Base-by-base conservation (phyloP, 1,140 invertebrate genomes). In the Zaprionus vittiger region DNA sequence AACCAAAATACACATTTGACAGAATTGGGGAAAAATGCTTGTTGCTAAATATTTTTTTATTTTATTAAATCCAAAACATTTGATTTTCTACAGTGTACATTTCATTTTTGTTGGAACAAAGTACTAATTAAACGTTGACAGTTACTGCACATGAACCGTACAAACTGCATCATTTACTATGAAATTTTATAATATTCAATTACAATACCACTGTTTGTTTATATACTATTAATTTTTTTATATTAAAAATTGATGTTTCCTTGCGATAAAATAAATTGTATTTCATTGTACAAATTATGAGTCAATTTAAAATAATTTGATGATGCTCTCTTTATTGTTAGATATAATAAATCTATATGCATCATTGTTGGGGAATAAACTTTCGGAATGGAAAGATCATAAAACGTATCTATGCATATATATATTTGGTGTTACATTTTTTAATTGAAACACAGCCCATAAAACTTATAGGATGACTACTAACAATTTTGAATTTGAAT, bases 1-100 rank as follows among this genome's bases (percentile, higher is more conserved):
- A 34, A 34, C 9, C 31, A 34, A 34, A 34, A 34, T 34, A 34
- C 9, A 34, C 9, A 34, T 34, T 34, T 34, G 9, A 2, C 31
- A 34, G 31, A 44, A 9, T 47, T 15, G 15, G 6, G 1, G 4
- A 47, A 17, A 17, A 17, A 17, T 26, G 6, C n/a, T 57, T 57
- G 24, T 2, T 7, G 41, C n/a, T 37, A 57, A 37, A 31, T 17
- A 20, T 54, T 63, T 62, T 56, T 62, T 49, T 70, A 70, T 57
- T 28, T 63, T 59, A 63, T 73, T 47, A 9, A 17, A 47, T 52
- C 41, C n/a, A 1, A 31, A 66, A 17, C 12, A 9, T 17, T 44
- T 64, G 37, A 15, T 14, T 20, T 61, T 17, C 41, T 47, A 47
- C 41, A 47, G n/a, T 47, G 41, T 47, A 47, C 41, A 47, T 47